A percentile compares a stretch with the other conserved stretches of the same genome.
These are phyloP conservation scores for Alligator mississippiensis DNA, from an alignment of 2,113 vertebrate genomes.

Conservation along the genomic window DNA sequence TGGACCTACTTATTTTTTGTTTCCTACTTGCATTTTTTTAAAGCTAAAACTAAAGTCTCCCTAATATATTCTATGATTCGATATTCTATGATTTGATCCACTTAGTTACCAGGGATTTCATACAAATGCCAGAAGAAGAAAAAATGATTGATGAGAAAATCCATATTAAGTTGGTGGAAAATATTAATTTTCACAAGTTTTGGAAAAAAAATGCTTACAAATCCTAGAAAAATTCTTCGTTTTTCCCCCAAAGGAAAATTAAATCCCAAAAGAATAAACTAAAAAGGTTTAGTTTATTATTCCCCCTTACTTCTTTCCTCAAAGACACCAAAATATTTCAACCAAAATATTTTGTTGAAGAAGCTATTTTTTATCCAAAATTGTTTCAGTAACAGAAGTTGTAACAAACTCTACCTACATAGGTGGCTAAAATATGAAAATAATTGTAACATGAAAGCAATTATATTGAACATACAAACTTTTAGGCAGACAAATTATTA, in stretches of 20 bases:
- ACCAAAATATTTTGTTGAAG: not conserved
- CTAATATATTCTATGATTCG: not conserved
- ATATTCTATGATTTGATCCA: not conserved
- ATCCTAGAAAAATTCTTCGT: too few species aligned
- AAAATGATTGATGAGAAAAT: not conserved
- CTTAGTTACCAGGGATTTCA: not conserved
- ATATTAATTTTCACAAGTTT: not conserved
- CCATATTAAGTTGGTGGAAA: not conserved
- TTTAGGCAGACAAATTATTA: not conserved
- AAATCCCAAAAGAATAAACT: too few species aligned
- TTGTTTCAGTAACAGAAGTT: not conserved
- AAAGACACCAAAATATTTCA: rapidly evolving
- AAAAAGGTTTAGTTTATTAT: too few species aligned
- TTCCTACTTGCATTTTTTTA: too few species aligned
- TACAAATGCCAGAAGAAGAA: not conserved
- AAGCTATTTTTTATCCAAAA: not conserved
- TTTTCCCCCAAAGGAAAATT: too few species aligned
- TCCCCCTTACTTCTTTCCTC: too few species aligned
- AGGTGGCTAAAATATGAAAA: not conserved
- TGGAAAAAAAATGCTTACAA: not conserved
- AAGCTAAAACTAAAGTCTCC: too few species aligned
- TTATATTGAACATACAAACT: too few species aligned
- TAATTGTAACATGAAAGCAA: not conserved
- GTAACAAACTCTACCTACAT: not conserved
- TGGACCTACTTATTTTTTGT: too few species aligned